These are phyloP conservation scores for Ostrea edulis DNA, from an alignment of 1,140 invertebrate genomes.

Conservation along the genomic window DNA sequence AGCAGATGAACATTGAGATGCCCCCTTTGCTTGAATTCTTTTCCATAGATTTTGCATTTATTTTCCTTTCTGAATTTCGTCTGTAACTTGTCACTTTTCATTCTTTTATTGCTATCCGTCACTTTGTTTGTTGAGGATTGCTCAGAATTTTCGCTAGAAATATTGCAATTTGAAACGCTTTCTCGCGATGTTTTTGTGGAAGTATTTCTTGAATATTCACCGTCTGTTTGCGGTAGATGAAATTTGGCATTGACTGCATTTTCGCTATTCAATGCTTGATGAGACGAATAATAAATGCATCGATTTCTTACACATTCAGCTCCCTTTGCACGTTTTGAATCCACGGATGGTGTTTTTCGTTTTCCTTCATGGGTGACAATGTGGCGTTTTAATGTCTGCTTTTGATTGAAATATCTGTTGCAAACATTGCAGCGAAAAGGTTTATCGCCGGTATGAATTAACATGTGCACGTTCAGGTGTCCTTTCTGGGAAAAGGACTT, in stretches of 20 bases:
- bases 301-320: too few species aligned
- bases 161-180: not conserved
- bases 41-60: not conserved
- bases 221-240: not conserved
- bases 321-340: not conserved
- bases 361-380: not conserved
- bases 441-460: slow-evolving; percentile 70
- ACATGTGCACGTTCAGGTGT: slow-evolving; percentile 64
- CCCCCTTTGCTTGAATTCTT: not conserved
- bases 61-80: not conserved
- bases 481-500: slow-evolving; percentile 85
- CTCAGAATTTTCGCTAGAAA: not conserved
- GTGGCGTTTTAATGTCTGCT: slow-evolving; percentile 16
- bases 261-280: not conserved
- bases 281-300: too few species aligned
- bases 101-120: not conserved
- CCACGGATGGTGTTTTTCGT: not conserved
- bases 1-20: not conserved
- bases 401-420: slow-evolving; percentile 23
- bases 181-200: not conserved
- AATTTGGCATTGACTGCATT: not conserved
- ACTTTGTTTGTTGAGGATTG: not conserved
- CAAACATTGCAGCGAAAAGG: slow-evolving; percentile 84
- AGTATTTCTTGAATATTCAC: not conserved
- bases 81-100: not conserved